Base-by-base conservation (phyloP, 2,113 vertebrate genomes). In the Cyprinodon variegatus region DNA sequence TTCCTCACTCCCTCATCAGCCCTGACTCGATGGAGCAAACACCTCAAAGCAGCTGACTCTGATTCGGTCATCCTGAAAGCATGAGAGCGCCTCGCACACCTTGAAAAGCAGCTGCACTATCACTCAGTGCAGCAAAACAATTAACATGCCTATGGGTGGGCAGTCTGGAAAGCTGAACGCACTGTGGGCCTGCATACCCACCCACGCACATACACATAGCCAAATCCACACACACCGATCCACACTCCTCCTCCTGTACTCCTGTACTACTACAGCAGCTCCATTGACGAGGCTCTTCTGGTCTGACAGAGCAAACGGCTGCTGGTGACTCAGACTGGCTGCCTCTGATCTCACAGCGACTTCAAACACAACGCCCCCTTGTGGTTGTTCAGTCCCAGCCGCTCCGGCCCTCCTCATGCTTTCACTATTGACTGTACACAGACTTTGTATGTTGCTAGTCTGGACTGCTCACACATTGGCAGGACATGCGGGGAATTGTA, bases 261-360 rank as follows among this genome's bases (percentile, higher is more conserved):
- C 64, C 41, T 83, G 86, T 79, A 83, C 70, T 89, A 93, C 89
- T 92, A 90, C 90, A 91, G 90, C 89, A 61, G 89, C 87, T 91
- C 90, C 92, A 93, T 93, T 93, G 91, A 93, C 72, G 57, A 86
- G 83, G 73, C 85, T 86, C 15, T 86, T 86, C 78, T 50, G 68
- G 82, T 77, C 82, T 88, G 87, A 87, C 87, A 78, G 79, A 87
- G 80, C 84, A 67, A 79, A 84, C 72, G 61, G 75, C 79, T 89
- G 81, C 82, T 70, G 85, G 89, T 92, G 91, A 93, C 90, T 92
- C 90, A 91, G 86, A 88, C 81, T 70, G 65, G 77, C 80, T 82
- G 72, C 80, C 61, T 91, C 91, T 84, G 77, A 89, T 89, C 78
- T 84, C 74, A 7, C 76, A 50, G 14, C 80, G 50, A 83, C 83